Evolutionary conservation across 2,797 vertebrate genomes (phyloP).

Genomic region (Taeniopygia guttata): DNA sequence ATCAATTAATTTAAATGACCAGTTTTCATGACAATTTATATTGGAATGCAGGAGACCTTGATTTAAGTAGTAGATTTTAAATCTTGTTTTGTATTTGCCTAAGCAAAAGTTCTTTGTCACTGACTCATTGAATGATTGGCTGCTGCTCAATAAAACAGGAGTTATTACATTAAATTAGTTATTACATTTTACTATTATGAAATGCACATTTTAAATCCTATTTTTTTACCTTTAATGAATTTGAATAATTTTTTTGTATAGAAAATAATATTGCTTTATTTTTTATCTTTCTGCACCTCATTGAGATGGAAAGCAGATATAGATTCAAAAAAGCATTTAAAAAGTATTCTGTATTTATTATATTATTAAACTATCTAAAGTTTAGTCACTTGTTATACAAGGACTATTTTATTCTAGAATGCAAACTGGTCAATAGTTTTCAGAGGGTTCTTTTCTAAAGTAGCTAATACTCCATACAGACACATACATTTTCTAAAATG

Average conservation of each 20-base stretch:
- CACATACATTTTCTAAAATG: not conserved
- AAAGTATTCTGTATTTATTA: not conserved
- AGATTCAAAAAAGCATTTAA: not conserved
- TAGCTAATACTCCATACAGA: not conserved
- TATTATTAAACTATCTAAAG: not conserved
- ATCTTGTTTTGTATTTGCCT: not conserved
- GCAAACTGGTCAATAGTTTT: not conserved
- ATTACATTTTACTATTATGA: not conserved
- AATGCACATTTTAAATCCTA: not conserved
- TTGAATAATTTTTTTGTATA: not conserved
- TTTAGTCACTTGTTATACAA: not conserved
- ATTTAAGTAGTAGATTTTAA: not conserved
- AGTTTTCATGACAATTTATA: not conserved
- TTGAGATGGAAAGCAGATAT: not conserved
- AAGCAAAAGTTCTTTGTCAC: not conserved
- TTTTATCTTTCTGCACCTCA: not conserved
- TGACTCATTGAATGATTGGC: not conserved
- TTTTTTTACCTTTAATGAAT: not conserved
- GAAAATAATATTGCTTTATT: not conserved
- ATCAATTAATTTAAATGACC: not conserved
- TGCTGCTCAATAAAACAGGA: not conserved
- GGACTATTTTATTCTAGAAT: not conserved
- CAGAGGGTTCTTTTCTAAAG: not conserved
- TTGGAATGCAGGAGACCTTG: not conserved
- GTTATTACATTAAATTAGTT: not conserved